A percentile compares a stretch with the other conserved stretches of the same genome.
Conservation (phyloP, 2,888 invertebrate genomes). For the Yponomeuta sedellus region DNA sequence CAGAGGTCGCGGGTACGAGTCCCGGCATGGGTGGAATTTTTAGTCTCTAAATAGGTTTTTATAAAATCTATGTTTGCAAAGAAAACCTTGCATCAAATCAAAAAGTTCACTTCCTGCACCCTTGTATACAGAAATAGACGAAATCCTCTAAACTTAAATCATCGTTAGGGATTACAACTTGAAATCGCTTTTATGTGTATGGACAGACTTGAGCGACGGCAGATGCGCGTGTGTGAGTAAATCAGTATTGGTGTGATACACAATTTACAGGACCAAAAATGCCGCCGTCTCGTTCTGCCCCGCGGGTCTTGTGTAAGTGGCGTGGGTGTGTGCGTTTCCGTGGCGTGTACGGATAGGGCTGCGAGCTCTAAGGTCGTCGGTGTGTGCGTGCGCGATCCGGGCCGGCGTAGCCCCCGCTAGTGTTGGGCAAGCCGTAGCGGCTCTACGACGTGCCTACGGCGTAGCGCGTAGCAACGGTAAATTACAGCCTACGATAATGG, state of each 20-base stretch:
- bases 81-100: background rate
- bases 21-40: no score
- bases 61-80: no score
- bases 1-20: no score
- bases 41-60: no score
- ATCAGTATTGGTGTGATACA: constrained; percentile 60
- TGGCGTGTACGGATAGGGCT: constrained; percentile 36
- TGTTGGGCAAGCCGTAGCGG: constrained; percentile 61
- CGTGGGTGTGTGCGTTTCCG: constrained; percentile 43
- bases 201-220: constrained; percentile 45
- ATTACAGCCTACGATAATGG: constrained; percentile 35
- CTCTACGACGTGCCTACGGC: constrained; percentile 62
- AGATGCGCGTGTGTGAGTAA: constrained; percentile 49
- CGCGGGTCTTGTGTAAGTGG: constrained; percentile 46
- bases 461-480: constrained; percentile 37
- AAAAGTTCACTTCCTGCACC: background rate
- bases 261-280: constrained; percentile 69
- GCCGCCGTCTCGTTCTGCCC: constrained; percentile 65
- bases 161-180: constrained; percentile 73
- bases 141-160: constrained; percentile 69
- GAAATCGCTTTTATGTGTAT: constrained; percentile 63
- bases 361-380: constrained; percentile 37
- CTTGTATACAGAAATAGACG: constrained; percentile 19
- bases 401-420: constrained; percentile 71
- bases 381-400: constrained; percentile 66